Evolutionary conservation across 2,113 vertebrate species (phyloP).

Genomic region (Microtus oregoni): DNA sequence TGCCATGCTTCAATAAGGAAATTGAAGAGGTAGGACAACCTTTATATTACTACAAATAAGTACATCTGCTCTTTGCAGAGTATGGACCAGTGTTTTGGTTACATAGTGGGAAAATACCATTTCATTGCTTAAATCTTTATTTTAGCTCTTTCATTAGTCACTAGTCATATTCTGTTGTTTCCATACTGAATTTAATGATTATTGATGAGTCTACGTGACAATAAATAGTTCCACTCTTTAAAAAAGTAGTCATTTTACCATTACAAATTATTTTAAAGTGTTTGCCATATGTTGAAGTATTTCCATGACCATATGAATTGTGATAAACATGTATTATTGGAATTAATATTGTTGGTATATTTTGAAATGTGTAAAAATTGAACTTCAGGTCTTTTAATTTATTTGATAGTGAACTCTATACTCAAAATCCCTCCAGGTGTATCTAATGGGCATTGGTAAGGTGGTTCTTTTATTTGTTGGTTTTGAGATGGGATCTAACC

Average conservation of each 20-base stretch:
- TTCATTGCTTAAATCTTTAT: conserved; percentile 80
- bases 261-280: conserved; percentile 52
- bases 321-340: conserved; percentile 35
- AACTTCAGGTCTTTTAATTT: not conserved
- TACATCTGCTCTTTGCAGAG: conserved; percentile 79
- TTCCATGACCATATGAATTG: conserved; percentile 58
- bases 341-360: conserved; percentile 27
- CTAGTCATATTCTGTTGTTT: conserved; percentile 81
- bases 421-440: not conserved
- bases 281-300: conserved; percentile 62
- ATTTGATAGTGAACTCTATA: conserved; percentile 58
- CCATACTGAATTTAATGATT: conserved; percentile 73
- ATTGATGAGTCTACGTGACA: conserved; percentile 26
- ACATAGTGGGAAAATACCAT: conserved; percentile 75
- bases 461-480: not conserved
- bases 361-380: conserved; percentile 40
- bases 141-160: conserved; percentile 84
- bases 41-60: conserved; percentile 84
- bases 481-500: not conserved
- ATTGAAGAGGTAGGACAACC: conserved; percentile 99
- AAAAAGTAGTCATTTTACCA: conserved; percentile 40
- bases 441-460: not conserved
- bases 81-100: conserved; percentile 77
- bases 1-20: conserved; percentile 97
- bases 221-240: conserved; percentile 62